Conservation (phyloP, 2,113 vertebrate species). For the Thomomys bottae region DNA sequence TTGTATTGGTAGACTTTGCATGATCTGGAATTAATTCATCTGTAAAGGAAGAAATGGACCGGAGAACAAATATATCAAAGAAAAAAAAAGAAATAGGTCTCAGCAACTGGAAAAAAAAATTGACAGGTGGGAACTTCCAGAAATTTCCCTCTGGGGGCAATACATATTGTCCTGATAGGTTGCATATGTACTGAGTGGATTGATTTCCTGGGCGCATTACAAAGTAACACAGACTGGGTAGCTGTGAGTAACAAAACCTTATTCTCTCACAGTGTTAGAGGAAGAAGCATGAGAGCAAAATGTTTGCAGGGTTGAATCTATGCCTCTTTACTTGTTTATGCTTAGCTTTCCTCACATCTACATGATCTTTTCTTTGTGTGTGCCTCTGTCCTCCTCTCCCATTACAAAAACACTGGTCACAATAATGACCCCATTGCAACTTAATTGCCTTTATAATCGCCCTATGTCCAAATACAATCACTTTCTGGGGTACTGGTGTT, state of each 20-base stretch:
- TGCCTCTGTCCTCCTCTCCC: neutral
- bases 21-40: neutral
- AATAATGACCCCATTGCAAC: neutral
- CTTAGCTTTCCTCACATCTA: neutral
- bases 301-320: neutral
- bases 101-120: neutral
- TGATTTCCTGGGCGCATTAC: neutral
- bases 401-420: neutral
- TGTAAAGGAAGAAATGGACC: neutral
- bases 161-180: neutral
- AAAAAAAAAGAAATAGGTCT: neutral
- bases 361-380: neutral
- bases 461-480: neutral
- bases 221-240: neutral
- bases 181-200: neutral
- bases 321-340: neutral
- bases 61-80: neutral
- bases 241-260: neutral
- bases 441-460: neutral
- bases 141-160: neutral
- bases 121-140: neutral
- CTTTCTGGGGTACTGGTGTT: neutral
- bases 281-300: neutral
- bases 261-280: neutral
- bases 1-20: neutral